Evolutionary conservation across 2,113 vertebrate genomes (phyloP), one percentile per base, ranked within the genome.

Genomic region (Zosterops hypoxanthus): DNA sequence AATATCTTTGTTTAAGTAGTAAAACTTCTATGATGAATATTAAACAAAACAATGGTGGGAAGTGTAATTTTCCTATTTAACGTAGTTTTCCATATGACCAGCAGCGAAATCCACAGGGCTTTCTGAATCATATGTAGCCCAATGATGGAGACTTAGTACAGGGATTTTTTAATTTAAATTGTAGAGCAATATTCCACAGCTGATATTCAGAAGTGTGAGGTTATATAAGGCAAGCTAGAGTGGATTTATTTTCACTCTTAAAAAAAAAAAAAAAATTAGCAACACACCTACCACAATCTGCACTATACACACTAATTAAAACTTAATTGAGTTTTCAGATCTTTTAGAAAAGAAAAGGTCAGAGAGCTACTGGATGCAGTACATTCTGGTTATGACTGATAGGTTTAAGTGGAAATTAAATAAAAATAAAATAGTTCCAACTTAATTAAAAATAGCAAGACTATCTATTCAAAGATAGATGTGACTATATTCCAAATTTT

Each of bases 21-120:
- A 68, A 94, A 34, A 94, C 44, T 93, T 70, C 19, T 49, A 50
- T 23, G 53, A 53, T 31, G 46, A 77, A 77, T 44, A 93, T 91
- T 77, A 89, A 97, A 84, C 63, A 87, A 77, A 52, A 41, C 60
- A 44, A 70, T 81, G 66, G 16, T 68, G 79, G 78, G 83, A 91
- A 82, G 29, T 8, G 9, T 68, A 66, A 44, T 75, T 83, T 96
- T 90, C 31, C 47, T 64, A 91, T 93, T 95, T 93, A 93, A 89
- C 2, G 3, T 18, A 28, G 69, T 88, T 84, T 97, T 94, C 81
- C 86, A 92, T 60, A 76, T 94, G 36, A 93, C 34, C 84, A 92
- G 34, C 44, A 92, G 80, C 8, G 71, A 92, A 72, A 68, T 92
- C 53, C 44, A 82, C 55, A 56, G 39, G 25, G 59, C 69, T 79